These are phyloP conservation scores for Morone chrysops DNA, from an alignment of 2,113 vertebrate genomes.

Conservation along the genomic window DNA sequence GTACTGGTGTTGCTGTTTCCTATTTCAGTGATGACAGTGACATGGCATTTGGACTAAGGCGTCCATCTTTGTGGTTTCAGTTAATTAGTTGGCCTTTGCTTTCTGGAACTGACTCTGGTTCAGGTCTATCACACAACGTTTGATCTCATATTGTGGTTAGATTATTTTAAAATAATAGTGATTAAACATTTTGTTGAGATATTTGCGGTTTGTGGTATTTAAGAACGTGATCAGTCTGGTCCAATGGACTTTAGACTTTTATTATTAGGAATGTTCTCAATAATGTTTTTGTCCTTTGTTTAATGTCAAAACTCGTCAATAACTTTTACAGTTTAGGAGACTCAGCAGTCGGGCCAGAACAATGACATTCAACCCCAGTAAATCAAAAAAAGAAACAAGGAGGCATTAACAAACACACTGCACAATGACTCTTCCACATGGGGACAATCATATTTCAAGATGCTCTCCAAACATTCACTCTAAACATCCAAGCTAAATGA, in stretches of 20 bases:
- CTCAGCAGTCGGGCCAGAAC: background rate
- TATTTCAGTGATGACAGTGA: conserved; percentile 46
- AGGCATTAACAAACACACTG: conserved; percentile 31
- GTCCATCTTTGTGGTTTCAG: conserved; percentile 32
- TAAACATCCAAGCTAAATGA: conserved; percentile 40
- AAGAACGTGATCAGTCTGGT: conserved; percentile 21
- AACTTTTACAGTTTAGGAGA: conserved; percentile 27
- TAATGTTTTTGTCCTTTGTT: conserved; percentile 43
- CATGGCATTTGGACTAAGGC: conserved; percentile 31
- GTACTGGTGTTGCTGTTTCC: conserved; percentile 54
- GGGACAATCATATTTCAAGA: conserved; percentile 32
- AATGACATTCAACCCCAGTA: conserved; percentile 28
- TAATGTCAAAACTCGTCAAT: conserved; percentile 34
- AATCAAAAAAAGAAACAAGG: conserved; percentile 37
- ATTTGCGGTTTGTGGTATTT: conserved; percentile 51
- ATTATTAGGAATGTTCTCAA: conserved; percentile 23
- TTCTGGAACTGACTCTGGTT: conserved; percentile 31
- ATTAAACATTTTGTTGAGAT: conserved; percentile 25
- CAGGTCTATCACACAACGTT: conserved; percentile 10
- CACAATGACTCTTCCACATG: conserved; percentile 49
- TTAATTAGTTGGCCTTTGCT: conserved; percentile 24
- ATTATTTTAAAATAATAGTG: conserved; percentile 49
- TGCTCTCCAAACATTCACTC: conserved; percentile 28
- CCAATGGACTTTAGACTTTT: conserved; percentile 10
- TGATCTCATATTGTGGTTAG: conserved; percentile 31